Conservation (phyloP, 2,888 invertebrate species). For the Dasysyrphus tricinctus region DNA sequence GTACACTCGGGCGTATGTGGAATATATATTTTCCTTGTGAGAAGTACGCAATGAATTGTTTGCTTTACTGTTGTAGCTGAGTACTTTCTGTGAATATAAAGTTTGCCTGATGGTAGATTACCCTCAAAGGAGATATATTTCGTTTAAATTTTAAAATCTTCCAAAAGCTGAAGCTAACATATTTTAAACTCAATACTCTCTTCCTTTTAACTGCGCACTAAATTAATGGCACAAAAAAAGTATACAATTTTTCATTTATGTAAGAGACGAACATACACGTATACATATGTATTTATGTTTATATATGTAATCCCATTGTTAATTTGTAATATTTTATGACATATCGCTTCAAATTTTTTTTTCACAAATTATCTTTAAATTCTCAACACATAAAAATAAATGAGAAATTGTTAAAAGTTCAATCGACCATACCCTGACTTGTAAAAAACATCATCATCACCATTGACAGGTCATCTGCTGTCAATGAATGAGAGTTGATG, state of each 20-base stretch:
- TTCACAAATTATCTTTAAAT: background rate
- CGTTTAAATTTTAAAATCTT: background rate
- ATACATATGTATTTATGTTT: no score
- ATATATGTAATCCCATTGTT: background rate
- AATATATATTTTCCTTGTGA: background rate
- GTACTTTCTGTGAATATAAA: background rate
- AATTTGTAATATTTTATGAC: background rate
- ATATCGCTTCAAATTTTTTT: background rate
- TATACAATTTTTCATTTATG: background rate
- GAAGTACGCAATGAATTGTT: background rate
- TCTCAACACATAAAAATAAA: slow-evolving; percentile 28
- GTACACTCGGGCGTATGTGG: slow-evolving; percentile 8
- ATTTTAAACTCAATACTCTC: background rate
- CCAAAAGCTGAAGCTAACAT: no score
- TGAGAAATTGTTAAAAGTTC: slow-evolving; percentile 67
- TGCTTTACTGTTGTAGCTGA: background rate
- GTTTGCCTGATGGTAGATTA: background rate
- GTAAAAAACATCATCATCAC: slow-evolving; percentile 41
- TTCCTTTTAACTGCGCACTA: background rate
- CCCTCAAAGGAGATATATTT: background rate
- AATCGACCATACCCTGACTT: slow-evolving; percentile 38
- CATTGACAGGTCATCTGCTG: slow-evolving; percentile 68
- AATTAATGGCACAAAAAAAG: background rate
- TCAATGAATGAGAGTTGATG: slow-evolving; percentile 44
- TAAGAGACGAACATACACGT: background rate